These are phyloP conservation scores for Coptodon bakossiorum DNA, from an alignment of 2,113 vertebrate species.

Conservation along the genomic window DNA sequence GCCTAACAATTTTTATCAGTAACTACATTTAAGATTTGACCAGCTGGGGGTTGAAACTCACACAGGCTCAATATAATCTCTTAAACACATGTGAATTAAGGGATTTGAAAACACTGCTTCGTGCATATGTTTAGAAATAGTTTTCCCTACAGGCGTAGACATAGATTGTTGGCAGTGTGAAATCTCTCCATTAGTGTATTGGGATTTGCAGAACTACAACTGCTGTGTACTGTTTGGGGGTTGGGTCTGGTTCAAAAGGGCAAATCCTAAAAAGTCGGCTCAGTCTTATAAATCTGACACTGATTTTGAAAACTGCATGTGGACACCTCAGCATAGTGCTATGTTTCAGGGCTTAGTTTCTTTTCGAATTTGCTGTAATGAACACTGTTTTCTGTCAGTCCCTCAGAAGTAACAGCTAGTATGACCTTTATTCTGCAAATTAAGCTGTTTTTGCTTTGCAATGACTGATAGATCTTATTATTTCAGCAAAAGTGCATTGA, in stretches of 20 bases:
- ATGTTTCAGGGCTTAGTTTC: constrained; percentile 5
- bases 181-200: background rate
- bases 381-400: constrained; percentile 31
- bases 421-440: constrained; percentile 80
- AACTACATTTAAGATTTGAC: constrained; percentile 12
- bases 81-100: constrained; percentile 15
- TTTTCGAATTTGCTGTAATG: constrained; percentile 13
- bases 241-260: background rate
- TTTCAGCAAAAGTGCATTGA: constrained; percentile 71
- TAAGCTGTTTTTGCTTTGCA: constrained; percentile 63
- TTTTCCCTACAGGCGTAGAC: background rate
- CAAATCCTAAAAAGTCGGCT: background rate
- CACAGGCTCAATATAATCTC: constrained; percentile 11
- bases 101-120: background rate
- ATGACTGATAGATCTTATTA: constrained; percentile 75
- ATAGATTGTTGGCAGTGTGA: background rate
- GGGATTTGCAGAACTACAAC: background rate
- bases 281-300: background rate
- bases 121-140: background rate
- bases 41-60: background rate
- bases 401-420: constrained; percentile 52
- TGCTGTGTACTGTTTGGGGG: background rate
- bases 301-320: background rate
- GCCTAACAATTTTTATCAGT: constrained; percentile 2
- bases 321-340: background rate